Conservation (phyloP, 1,140 invertebrate genomes). For the Nymphalis io region DNA sequence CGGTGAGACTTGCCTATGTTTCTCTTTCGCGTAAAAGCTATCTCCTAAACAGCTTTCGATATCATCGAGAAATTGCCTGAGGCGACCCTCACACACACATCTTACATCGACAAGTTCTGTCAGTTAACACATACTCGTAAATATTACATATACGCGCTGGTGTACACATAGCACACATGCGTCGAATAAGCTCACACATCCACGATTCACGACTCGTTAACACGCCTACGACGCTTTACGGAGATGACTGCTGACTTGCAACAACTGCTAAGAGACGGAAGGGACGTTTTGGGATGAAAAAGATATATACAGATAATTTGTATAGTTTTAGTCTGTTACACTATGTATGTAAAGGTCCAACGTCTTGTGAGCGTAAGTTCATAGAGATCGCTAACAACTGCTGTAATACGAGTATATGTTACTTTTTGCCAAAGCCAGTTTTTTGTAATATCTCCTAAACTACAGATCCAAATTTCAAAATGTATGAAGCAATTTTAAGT, state of each 20-base stretch:
- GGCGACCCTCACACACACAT: slow-evolving; percentile 16
- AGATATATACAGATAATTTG: slow-evolving; percentile 8
- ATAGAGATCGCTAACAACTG: too few species aligned
- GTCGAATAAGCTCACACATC: background rate
- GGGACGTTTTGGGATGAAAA: slow-evolving; percentile 24
- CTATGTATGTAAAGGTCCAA: background rate
- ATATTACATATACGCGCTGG: background rate
- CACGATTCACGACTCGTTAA: slow-evolving; percentile 15
- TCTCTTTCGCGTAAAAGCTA: slow-evolving; percentile 25
- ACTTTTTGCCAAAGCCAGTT: too few species aligned
- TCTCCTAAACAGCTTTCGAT: slow-evolving; percentile 27
- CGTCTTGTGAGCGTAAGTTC: background rate
- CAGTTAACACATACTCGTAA: background rate
- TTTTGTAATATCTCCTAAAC: too few species aligned
- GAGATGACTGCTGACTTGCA: slow-evolving; percentile 20
- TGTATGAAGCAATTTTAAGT: too few species aligned
- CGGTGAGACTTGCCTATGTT: slow-evolving; percentile 8
- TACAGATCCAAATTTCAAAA: too few species aligned
- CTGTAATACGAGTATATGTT: too few species aligned
- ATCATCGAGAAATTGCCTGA: slow-evolving; percentile 26
- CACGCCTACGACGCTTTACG: slow-evolving; percentile 16
- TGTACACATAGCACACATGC: background rate
- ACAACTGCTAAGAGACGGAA: slow-evolving; percentile 18
- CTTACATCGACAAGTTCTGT: background rate
- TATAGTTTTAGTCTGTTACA: slow-evolving; percentile 10